phyloP scores from a whole-genome alignment of 1,140 invertebrate species.

The Rhagoletis zephyria region DNA sequence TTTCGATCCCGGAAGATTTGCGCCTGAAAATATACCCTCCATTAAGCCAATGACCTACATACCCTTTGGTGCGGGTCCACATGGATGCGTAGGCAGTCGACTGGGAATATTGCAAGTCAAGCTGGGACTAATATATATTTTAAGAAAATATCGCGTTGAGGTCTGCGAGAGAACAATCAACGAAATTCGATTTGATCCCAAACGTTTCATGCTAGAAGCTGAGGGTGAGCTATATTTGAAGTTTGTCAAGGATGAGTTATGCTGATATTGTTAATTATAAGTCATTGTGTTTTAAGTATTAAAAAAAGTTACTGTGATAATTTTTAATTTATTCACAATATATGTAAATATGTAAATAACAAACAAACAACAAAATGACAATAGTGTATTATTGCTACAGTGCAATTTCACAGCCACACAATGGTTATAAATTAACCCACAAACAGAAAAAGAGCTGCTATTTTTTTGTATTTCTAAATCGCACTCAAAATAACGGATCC shows the following conservation, averaged over 20 bases:
- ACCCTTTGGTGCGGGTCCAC: slow-evolving; percentile 74
- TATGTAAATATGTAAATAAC: background rate
- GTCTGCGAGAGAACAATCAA: slow-evolving; percentile 73
- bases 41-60: slow-evolving; percentile 73
- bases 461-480: background rate
- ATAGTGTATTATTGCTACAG: background rate
- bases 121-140: slow-evolving; percentile 76
- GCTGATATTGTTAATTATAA: no score
- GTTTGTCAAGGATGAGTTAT: slow-evolving; percentile 57
- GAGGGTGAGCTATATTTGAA: slow-evolving; percentile 70
- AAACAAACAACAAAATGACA: background rate
- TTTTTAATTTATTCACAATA: background rate
- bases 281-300: no score
- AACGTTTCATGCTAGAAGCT: slow-evolving; percentile 71
- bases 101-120: slow-evolving; percentile 81
- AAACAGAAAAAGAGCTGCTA: background rate
- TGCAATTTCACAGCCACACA: background rate
- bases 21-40: slow-evolving; percentile 61
- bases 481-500: slow-evolving; percentile 61
- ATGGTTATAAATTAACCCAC: background rate
- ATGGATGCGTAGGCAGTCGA: slow-evolving; percentile 77
- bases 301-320: slow-evolving; percentile 25
- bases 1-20: slow-evolving; percentile 75
- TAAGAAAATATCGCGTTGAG: slow-evolving; percentile 74
- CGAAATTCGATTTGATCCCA: slow-evolving; percentile 74